These are phyloP conservation scores for Danionella dracula DNA, from an alignment of 2,797 vertebrate genomes.

Conservation along the genomic window DNA sequence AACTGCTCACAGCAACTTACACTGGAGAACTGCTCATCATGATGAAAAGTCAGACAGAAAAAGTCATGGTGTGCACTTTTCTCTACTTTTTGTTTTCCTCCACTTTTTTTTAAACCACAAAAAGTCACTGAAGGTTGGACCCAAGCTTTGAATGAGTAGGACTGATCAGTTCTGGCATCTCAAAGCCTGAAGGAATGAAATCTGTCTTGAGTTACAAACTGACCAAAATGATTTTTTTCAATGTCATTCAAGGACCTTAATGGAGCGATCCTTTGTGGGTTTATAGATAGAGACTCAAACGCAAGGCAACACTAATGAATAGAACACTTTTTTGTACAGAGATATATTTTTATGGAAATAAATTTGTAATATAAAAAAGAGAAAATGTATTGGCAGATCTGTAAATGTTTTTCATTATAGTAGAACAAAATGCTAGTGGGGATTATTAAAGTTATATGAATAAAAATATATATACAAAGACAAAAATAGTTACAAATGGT, in stretches of 20 bases:
- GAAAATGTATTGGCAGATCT: constrained; percentile 79
- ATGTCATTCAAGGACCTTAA: constrained; percentile 35
- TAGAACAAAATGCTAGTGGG: constrained; percentile 91
- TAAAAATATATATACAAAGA: constrained; percentile 69
- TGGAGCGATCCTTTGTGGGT: constrained; percentile 34
- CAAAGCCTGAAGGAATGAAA: constrained; percentile 52
- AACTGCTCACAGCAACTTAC: neutral
- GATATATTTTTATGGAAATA: constrained; percentile 99
- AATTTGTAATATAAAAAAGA: constrained; percentile 96
- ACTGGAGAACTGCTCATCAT: neutral
- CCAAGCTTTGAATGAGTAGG: constrained; percentile 39
- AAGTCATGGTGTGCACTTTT: constrained; percentile 19
- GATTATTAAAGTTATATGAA: constrained; percentile 67
- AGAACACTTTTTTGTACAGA: constrained; percentile 90
- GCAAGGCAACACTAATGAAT: constrained; percentile 57
- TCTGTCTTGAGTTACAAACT: constrained; percentile 39
- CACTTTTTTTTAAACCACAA: constrained; percentile 9
- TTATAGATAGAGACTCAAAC: constrained; percentile 36
- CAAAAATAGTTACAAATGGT: constrained; percentile 71
- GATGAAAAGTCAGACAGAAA: neutral
- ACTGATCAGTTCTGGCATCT: constrained; percentile 44
- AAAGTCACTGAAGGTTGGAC: constrained; percentile 23
- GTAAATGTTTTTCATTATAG: constrained; percentile 97
- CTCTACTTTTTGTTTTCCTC: neutral
- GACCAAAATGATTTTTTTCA: constrained; percentile 41